Evolutionary conservation across 2,797 vertebrate species (phyloP), one percentile per base, ranked within the genome.

Genomic region (Mallotus villosus): DNA sequence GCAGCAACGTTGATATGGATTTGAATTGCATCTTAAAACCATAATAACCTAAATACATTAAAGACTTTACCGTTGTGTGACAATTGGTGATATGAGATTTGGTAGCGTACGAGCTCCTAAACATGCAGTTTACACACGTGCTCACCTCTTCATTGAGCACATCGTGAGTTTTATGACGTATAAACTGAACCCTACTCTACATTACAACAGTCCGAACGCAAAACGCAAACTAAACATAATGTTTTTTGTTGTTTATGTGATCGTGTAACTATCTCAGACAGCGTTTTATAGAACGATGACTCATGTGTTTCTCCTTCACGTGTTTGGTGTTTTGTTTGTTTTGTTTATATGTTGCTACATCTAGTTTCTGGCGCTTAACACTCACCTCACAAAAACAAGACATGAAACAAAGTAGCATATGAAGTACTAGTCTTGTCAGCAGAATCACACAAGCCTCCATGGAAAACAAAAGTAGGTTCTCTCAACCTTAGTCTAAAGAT

Each of bases 261-360:
- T 70, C 53, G 67, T 80, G 72, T 74, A 80, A 78, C 70, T 41
- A 53, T 73, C 75, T 80, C 41, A 68, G 75, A 80, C 76, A 59
- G 27, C 77, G 70, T 90, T 90, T 92, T 89, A 89, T 78, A 77
- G 79, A 75, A 63, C 63, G 25, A 19, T 89, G 88, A 90, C 79
- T 90, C 88, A 88, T 63, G 69, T n/a, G 73, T 81, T 84, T 84
- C 81, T 88, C 82, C 67, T 62, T 73, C 84, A 74, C 81, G 78
- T 80, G 83, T 85, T 89, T 84, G 78, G 86, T 87, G 86, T 78
- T 89, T 90, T 87, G 85, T 86, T 88, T 85, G 76, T 90, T 87
- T 87, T 81, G 41, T 46, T 46, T 46, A 46, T 46, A 46, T 46
- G 72, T 66, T 78, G 72, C 78, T 73, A 71, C 46, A 78, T 77